Conservation (phyloP, 2,888 invertebrate genomes). For the Entomobrya proxima region DNA sequence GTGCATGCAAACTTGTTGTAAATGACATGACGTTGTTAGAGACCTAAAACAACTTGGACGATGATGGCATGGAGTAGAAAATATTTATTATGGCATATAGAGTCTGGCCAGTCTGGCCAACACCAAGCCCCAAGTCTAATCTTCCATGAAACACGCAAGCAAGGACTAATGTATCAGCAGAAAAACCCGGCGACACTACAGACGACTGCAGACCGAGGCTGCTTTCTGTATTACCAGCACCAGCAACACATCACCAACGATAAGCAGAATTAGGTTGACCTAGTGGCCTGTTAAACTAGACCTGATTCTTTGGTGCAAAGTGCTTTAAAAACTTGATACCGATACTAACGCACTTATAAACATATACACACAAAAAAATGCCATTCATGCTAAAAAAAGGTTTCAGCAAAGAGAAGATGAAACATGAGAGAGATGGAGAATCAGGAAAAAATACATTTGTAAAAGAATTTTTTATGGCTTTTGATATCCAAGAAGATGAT, state of each 20-base stretch:
- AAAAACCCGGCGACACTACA: not conserved
- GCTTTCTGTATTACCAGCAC: too few relatives aligned
- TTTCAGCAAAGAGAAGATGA: not conserved
- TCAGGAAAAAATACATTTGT: not conserved
- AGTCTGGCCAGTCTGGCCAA: too few relatives aligned
- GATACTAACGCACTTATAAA: not conserved
- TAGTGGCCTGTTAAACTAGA: constrained; percentile 75
- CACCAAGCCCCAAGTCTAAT: too few relatives aligned
- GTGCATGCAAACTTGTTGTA: not conserved
- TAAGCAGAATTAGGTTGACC: constrained; percentile 71
- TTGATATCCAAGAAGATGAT: not conserved
- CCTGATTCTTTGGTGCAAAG: constrained; percentile 66
- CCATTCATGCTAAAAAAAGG: too few relatives aligned
- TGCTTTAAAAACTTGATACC: not conserved
- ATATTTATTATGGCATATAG: too few relatives aligned
- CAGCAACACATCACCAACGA: constrained; percentile 11
- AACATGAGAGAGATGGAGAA: not conserved
- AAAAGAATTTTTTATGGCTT: not conserved
- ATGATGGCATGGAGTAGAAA: too few relatives aligned
- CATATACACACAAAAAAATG: too few relatives aligned
- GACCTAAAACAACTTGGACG: too few relatives aligned
- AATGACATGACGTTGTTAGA: not conserved
- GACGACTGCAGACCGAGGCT: not conserved
- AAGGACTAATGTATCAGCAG: too few relatives aligned
- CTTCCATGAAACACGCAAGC: too few relatives aligned